phyloP scores from a whole-genome alignment of 53 echinoderm and acorn worm genomes.

The Astropecten irregularis region DNA sequence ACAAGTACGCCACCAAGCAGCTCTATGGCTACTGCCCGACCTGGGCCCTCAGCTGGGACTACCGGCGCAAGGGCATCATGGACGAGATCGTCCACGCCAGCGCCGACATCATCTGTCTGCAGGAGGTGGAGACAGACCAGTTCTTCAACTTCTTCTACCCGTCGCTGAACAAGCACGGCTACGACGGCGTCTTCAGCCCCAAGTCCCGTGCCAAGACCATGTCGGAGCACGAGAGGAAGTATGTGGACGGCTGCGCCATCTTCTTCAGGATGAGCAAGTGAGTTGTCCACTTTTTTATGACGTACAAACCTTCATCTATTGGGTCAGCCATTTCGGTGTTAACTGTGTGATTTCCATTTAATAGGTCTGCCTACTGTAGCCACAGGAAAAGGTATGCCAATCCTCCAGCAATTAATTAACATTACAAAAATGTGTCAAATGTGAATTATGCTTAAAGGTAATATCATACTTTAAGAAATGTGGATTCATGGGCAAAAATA shows the following conservation, averaged over 20 bases:
- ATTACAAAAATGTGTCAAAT: too few relatives aligned
- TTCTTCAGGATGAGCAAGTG: slow-evolving; percentile 97
- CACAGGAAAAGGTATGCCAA: too few relatives aligned
- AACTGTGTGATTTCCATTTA: too few relatives aligned
- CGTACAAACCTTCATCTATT: not conserved
- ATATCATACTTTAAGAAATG: too few relatives aligned
- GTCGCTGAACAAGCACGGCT: slow-evolving; percentile 89
- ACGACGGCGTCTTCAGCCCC: slow-evolving; percentile 98
- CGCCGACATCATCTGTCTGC: slow-evolving; percentile 91
- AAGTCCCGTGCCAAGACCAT: slow-evolving; percentile 99
- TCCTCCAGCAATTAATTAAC: too few relatives aligned
- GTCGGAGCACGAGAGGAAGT: slow-evolving; percentile 89
- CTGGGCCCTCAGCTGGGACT: slow-evolving; percentile 98
- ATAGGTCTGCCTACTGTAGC: too few relatives aligned
- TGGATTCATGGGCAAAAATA: too few relatives aligned
- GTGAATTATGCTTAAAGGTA: too few relatives aligned
- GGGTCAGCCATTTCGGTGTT: not conserved
- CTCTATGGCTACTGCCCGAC: slow-evolving; percentile 96
- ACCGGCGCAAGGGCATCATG: slow-evolving; percentile 98
- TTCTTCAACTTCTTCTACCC: slow-evolving; percentile 94
- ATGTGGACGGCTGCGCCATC: slow-evolving; percentile 98
- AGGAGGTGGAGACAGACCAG: slow-evolving; percentile 99
- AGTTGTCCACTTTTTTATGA: slow-evolving; percentile 19
- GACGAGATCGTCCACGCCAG: slow-evolving; percentile 84
- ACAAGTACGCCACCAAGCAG: slow-evolving; percentile 97